These are phyloP conservation scores for Embiotoca jacksoni DNA, from an alignment of 2,113 vertebrate species.

Conservation along the genomic window DNA sequence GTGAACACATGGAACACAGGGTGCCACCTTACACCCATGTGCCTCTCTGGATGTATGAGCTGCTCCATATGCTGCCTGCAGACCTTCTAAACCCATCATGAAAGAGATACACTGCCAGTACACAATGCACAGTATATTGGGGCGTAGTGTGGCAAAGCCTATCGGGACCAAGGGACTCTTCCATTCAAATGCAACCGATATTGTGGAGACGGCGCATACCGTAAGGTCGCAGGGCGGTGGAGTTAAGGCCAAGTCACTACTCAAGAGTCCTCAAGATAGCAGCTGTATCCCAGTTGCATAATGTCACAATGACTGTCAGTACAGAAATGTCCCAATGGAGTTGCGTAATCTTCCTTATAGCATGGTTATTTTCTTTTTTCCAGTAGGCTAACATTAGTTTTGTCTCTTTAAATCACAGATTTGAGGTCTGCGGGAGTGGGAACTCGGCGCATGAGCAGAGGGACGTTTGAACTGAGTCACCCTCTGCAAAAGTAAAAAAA, in stretches of 20 bases:
- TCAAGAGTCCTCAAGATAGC: constrained; percentile 16
- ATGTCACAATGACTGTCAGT: not conserved
- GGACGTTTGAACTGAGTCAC: no score
- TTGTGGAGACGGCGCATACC: constrained; percentile 11
- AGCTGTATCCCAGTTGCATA: constrained; percentile 24
- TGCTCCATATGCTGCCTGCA: constrained; percentile 9
- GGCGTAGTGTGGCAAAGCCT: constrained; percentile 5
- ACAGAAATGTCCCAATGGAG: not conserved
- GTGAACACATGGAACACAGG: constrained; percentile 17
- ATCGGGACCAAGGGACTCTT: not conserved
- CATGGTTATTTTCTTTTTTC: not conserved
- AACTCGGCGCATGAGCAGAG: no score
- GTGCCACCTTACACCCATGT: constrained; percentile 19
- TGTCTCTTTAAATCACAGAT: no score
- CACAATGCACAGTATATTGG: not conserved
- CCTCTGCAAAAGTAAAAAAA: no score
- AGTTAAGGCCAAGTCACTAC: not conserved
- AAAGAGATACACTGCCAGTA: not conserved
- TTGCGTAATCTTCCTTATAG: not conserved
- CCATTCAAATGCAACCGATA: constrained; percentile 37
- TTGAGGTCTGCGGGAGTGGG: no score
- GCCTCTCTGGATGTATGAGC: not conserved
- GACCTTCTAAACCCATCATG: not conserved
- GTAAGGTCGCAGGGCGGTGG: not conserved
- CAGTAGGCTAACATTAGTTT: no score